Base-by-base conservation (phyloP, 2,797 vertebrate genomes). In the Neopelma chrysocephalum region DNA sequence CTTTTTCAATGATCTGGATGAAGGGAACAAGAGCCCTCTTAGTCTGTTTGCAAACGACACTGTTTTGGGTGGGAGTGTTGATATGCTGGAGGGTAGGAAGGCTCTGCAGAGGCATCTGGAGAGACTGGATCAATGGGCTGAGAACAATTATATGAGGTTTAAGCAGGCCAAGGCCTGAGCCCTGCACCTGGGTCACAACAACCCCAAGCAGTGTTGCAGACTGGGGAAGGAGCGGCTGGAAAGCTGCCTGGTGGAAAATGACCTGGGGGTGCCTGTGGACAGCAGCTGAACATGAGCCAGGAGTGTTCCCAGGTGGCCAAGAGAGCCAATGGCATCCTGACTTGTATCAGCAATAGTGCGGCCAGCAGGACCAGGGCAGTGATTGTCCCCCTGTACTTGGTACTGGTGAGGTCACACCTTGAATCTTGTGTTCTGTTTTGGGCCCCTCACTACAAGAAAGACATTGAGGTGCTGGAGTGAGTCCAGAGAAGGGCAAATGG, bases 401-500 rank as follows among this genome's bases (percentile, higher is more conserved):
- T 11, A 34, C 13, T 66, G 26, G 2, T 42, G 21, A 50, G 60
- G 21, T 14, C 15, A 27, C 22, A 12, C 13, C n/a, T 34, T 1
- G 0, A 58, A 75, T 43, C 32, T 3, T 32, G 21, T 43, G 14
- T 36, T 10, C 51, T 34, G 43, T 66, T 66, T 42, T 50, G 53
- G 13, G 16, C 3, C 26, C 3, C 21, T 50, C 26, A 14, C 7
- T 57, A 8, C 32, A 36, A 48, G 31, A 34, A 57, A 34, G 17
- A 40, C 3, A 1, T 2, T 58, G 36, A 43, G 17, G 22, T 10
- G 9, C 26, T 26, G 18, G 5, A 57, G 16, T 0, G 0, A 5
- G 36, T 31, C 26, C 36, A 42, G 36, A 18, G 6, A 43, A 48
- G 9, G 26, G 7, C 7, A 34, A 13, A 11, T 0, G 0, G 31